Conservation (phyloP, 2,888 invertebrate genomes). For the Isoperla grammatica region DNA sequence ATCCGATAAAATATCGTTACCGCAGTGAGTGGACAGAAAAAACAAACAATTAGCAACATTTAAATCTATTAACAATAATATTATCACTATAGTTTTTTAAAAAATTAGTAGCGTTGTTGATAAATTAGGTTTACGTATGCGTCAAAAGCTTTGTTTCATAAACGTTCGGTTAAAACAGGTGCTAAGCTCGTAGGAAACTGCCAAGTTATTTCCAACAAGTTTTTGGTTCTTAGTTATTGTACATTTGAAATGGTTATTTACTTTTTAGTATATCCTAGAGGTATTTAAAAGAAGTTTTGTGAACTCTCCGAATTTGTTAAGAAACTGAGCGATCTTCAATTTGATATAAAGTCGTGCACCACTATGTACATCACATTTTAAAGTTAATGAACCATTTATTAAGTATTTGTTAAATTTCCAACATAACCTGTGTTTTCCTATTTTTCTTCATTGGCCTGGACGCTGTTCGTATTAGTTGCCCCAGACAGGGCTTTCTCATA, state of each 20-base stretch:
- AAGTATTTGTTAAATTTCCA: too few relatives aligned
- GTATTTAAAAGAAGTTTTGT: neutral
- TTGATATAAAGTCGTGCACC: neutral
- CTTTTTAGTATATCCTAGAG: neutral
- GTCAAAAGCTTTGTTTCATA: neutral
- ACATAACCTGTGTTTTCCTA: too few relatives aligned
- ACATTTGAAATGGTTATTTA: slow-evolving; percentile 14
- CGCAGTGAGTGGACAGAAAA: neutral
- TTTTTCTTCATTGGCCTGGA: too few relatives aligned
- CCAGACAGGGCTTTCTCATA: too few relatives aligned
- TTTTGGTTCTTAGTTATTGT: slow-evolving; percentile 1
- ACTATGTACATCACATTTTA: neutral
- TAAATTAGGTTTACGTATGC: slow-evolving; percentile 1
- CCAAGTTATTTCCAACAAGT: neutral
- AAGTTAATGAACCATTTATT: too few relatives aligned
- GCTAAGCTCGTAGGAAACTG: slow-evolving; percentile 8
- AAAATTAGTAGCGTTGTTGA: neutral
- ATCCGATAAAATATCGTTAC: too few relatives aligned
- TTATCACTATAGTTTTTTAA: slow-evolving; percentile 4
- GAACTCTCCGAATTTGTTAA: too few relatives aligned
- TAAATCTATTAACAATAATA: slow-evolving; percentile 2
- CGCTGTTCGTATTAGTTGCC: too few relatives aligned
- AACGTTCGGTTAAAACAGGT: slow-evolving; percentile 16
- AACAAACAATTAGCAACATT: neutral
- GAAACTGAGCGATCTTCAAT: too few relatives aligned